Evolutionary conservation across 2,797 vertebrate genomes (phyloP).

Genomic region (Florisuga fusca): DNA sequence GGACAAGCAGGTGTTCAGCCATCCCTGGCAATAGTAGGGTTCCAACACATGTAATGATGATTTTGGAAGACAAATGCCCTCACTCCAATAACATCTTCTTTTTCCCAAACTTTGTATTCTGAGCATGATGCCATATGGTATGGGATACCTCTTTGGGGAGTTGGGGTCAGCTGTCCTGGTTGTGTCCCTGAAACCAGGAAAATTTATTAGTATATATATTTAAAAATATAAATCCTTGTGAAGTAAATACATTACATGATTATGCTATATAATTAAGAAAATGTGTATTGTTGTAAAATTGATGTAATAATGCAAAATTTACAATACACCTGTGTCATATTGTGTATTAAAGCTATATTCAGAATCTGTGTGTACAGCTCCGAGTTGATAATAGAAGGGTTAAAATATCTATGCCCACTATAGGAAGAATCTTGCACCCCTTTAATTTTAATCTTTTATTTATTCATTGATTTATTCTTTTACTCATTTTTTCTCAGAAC

Average conservation of each 20-base stretch:
- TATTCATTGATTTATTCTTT: too few species aligned
- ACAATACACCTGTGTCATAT: rapidly evolving
- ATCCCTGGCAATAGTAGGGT: too few species aligned
- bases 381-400: background rate
- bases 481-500: background rate
- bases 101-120: too few species aligned
- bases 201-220: background rate
- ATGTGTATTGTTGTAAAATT: background rate
- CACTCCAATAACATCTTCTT: too few species aligned
- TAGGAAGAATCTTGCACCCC: background rate
- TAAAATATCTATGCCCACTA: background rate
- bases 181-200: too few species aligned
- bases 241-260: background rate
- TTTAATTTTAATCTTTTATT: background rate
- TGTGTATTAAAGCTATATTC: background rate
- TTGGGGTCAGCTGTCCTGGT: too few species aligned
- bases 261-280: too few species aligned
- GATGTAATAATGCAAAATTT: background rate
- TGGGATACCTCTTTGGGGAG: too few species aligned
- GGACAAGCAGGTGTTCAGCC: too few species aligned
- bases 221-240: background rate
- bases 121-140: too few species aligned
- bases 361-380: background rate
- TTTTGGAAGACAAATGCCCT: too few species aligned
- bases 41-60: too few species aligned